Base-by-base conservation (phyloP, 2,888 invertebrate genomes). In the Bellardia bayeri region DNA sequence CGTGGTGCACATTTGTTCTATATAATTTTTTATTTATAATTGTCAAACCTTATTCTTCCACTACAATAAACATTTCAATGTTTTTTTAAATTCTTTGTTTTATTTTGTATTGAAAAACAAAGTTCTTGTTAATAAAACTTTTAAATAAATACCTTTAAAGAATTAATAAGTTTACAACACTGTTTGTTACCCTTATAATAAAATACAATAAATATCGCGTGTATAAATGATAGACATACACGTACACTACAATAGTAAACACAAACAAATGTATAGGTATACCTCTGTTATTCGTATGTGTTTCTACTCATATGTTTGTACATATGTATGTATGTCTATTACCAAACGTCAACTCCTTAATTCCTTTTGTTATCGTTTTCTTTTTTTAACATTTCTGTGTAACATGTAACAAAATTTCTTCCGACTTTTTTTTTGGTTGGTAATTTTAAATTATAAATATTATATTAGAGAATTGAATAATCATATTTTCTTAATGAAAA, bases 201-300 rank as follows among this genome's bases (percentile, higher is more conserved):
- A 64, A 66, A 45, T n/a, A 61, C 51, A 69, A 80, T 69, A 63
- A 69, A 82, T 78, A 87, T 87, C 82, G 87, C 87, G 85, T 87
- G 87, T 69, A 61, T 72, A 63, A 75, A 58, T 74, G 81, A 84
- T 84, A 84, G 83, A 83, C 87, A 82, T 64, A 63, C 45, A 51
- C 61, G 68, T 61, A 23, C 33, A 56, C 66, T 11, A 37, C 40
- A 23, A 23, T 23, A 61, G 49, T 61, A 75, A 7, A 82, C 16
- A 63, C 56, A 64, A n/a, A 51, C 37, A 33, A 45, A 45, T 13
- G 45, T 45, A 45, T 37, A 56, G 30, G 42, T 54, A n/a, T 6
- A 33, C 16, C 2, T 33, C 37, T 8, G 30, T 42, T 76, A 16
- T 68, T 30, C 30, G 45, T 63, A 45, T 49, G 56, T 45, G 58